phyloP scores from a whole-genome alignment of 2,113 vertebrate genomes.

The Oreamnos americanus region DNA sequence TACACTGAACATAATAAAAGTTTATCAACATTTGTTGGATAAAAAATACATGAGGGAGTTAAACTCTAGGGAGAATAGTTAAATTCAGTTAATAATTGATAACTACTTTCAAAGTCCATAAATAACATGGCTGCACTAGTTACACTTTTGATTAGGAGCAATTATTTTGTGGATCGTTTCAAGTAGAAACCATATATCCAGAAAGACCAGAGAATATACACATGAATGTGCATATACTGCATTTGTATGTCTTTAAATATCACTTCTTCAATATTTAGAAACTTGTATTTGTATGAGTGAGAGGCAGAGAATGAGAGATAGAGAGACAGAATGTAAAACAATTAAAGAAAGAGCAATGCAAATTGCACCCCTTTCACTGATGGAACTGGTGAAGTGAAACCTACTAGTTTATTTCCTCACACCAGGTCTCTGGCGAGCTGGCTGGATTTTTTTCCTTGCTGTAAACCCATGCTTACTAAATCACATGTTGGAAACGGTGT shows the following conservation, averaged over 20 bases:
- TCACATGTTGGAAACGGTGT: background rate
- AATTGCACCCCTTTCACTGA: background rate
- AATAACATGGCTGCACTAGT: background rate
- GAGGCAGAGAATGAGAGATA: background rate
- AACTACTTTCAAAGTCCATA: conserved; percentile 18
- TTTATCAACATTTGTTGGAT: conserved; percentile 51
- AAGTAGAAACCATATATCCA: background rate
- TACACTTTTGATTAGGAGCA: background rate
- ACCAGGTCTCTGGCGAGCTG: background rate
- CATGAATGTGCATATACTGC: background rate
- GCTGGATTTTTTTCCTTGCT: background rate
- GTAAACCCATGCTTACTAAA: background rate
- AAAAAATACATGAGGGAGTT: conserved; percentile 57
- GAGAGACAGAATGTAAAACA: background rate
- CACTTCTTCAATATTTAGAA: background rate
- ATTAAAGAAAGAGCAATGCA: background rate
- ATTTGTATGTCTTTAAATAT: background rate
- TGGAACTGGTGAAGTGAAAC: background rate
- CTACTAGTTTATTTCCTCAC: background rate
- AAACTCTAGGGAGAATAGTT: conserved; percentile 1
- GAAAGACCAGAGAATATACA: background rate
- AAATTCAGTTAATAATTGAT: conserved; percentile 57
- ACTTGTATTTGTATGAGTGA: fast-evolving
- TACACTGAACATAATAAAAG: background rate
- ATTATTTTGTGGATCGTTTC: background rate